Percentiles rank a stretch among this genome's conserved stretches.
Evolutionary conservation across 2,888 invertebrate genomes (phyloP).

Genomic region (Tenthredo livida): DNA sequence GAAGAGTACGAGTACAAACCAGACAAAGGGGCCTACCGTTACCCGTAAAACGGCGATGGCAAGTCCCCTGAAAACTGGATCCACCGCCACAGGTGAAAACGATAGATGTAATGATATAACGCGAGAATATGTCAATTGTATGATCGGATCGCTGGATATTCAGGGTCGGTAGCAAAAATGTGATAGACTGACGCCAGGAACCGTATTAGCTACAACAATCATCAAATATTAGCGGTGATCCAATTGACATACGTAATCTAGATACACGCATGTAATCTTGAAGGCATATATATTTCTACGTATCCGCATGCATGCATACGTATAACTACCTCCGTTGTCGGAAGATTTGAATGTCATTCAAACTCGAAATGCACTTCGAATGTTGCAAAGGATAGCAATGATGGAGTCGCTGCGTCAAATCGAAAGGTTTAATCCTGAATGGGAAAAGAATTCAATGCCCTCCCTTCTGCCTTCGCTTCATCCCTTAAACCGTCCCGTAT

Average conservation of each 20-base stretch:
- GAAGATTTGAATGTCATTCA: conserved; percentile 38
- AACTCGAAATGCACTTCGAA: conserved; percentile 33
- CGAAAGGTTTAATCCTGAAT: conserved; percentile 69
- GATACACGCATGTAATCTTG: not conserved
- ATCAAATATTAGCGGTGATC: not conserved
- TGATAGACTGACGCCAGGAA: not conserved
- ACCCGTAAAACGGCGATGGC: not conserved
- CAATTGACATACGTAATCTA: not conserved
- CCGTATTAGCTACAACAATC: not conserved
- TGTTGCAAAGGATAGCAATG: conserved; percentile 28
- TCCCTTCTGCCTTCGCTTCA: conserved; percentile 41
- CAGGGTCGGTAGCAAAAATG: not conserved
- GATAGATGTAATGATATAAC: not conserved
- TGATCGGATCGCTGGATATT: not conserved
- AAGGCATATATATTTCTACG: not conserved
- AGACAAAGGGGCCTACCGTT: not conserved
- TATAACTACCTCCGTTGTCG: not conserved
- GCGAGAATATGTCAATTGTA: not conserved
- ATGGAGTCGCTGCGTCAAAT: conserved; percentile 59
- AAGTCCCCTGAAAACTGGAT: not conserved
- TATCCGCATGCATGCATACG: not conserved
- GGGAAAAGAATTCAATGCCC: conserved; percentile 65
- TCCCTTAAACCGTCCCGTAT: conserved; percentile 42
- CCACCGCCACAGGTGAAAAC: not conserved
- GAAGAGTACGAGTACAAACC: not conserved